Base-by-base conservation (phyloP, 2,797 vertebrate species). In the Silurus aristotelis region DNA sequence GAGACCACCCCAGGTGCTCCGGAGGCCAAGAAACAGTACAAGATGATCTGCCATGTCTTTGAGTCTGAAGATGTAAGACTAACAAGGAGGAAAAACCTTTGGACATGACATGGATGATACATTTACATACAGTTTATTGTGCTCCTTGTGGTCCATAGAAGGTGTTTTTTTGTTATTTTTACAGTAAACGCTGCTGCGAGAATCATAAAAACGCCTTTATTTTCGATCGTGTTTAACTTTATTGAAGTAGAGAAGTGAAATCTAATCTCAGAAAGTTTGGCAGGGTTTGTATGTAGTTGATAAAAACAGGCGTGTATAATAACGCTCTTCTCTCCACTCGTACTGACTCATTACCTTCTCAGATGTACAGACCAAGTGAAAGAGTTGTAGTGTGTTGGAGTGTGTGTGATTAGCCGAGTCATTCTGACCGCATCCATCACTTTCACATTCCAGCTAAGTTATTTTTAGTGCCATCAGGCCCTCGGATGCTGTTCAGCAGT, bases 31-130 rank as follows among this genome's bases (percentile, higher is more conserved):
- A 99, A 99, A 89, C 98, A 99, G 92, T 99, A 99, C 93, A 99
- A 99, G 94, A 99, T 99, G 98, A 97, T 99, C 87, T 99, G 98
- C 92, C 98, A 99, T 0, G 98, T 99, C 91, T 99, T 99, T 25
- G 98, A 99, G 89, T 99, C 98, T 0, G 98, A 99, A 90, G 98
- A 99, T 70, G 98, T 99, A 93, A 97, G 98, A 0, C 14, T 48
- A 43, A 58, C 17, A 76, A 17, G 71, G 7, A 43, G 43, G 31
- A 58, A 61, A 25, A 15, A 1, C 17, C 48, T 52, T 52, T 52
- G 10, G 6, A 52, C 48, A 64, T 64, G 13, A n/a, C 20, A 61
- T 46, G 10, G 9, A 38, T 9, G 13, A 46, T 46, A 43, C 27
- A 38, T 52, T 52, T 52, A 52, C 48, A 52, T 52, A 7, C 10